Evolutionary conservation across 2,113 vertebrate species (phyloP).

Genomic region (Syngnathus floridae): DNA sequence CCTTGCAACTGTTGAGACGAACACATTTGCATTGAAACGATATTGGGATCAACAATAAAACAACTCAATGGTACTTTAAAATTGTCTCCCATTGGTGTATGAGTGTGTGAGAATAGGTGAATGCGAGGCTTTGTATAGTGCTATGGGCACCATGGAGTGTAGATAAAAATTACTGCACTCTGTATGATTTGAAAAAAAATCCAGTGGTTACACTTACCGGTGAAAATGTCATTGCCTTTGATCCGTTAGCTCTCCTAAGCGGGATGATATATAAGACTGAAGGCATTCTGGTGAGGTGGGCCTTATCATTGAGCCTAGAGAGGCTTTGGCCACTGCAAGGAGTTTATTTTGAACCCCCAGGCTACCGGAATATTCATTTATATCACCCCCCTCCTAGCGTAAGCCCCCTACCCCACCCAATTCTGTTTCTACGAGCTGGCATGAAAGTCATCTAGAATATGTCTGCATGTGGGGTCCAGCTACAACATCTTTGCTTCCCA

Average conservation of each 20-base stretch:
- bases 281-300: slow-evolving; percentile 14
- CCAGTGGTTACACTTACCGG: slow-evolving; percentile 18
- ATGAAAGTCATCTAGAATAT: slow-evolving; percentile 32
- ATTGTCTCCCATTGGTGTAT: too few species aligned
- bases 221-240: slow-evolving; percentile 13
- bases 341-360: slow-evolving; percentile 32
- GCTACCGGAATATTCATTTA: slow-evolving; percentile 21
- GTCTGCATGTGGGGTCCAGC: slow-evolving; percentile 32
- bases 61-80: slow-evolving; percentile 9
- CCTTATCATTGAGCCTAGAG: slow-evolving; percentile 25
- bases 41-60: slow-evolving; percentile 10
- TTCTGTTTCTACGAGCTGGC: slow-evolving; percentile 14
- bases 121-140: too few species aligned
- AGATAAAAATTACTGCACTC: too few species aligned
- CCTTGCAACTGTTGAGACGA: background rate
- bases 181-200: slow-evolving; percentile 19
- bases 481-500: slow-evolving; percentile 10
- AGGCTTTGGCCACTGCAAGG: slow-evolving; percentile 16
- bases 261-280: slow-evolving; percentile 31
- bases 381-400: background rate
- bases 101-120: too few species aligned
- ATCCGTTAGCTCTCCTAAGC: slow-evolving; percentile 5
- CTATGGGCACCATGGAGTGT: too few species aligned
- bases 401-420: background rate
- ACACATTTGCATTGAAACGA: background rate